Evolutionary conservation across 2,113 vertebrate genomes (phyloP), one percentile per base, ranked within the genome.

Genomic region (Chitala chitala): DNA sequence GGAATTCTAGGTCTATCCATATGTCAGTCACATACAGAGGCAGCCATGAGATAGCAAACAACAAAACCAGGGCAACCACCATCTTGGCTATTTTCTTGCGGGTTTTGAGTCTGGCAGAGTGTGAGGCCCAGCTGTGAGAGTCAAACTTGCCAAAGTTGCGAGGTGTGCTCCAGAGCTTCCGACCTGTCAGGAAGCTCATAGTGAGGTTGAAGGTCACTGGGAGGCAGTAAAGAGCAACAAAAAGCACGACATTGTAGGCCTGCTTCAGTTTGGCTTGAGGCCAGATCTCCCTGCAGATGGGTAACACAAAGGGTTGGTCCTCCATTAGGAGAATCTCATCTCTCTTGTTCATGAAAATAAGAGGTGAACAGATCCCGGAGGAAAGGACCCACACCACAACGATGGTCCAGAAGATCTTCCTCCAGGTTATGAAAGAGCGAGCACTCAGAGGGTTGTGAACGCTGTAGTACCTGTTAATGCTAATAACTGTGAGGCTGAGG

Each of bases 211-310:
- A 96, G 38, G 92, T 87, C 51, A 96, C 95, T 0, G 95, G 95
- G 72, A 96, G 83, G 81, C 95, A 95, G 88, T 96, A 96, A 75
- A 96, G 93, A 63, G 89, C 85, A 7, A 93, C 90, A 76, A 96
- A 96, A n/a, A 96, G 90, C 40, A 96, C 85, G 4, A 95, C 93
- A 13, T 93, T 96, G 83, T 96, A 96, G 78, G 92, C 91, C 81
- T 94, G 94, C 79, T 94, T 95, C n/a, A 95, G 88, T 61, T 86
- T 90, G 59, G 90, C 90, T 76, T 92, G 89, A 9, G 94, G 93
- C 94, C 94, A 96, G 54, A 91, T 87, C 84, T 96, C 94, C 74
- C 92, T 90, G 85, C 94, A 96, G 42, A 95, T 90, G 73, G 92
- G 86, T 73, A 94, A 90, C 8, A 84, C 84, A 61, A 94, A 87